phyloP scores from a whole-genome alignment of 2,113 vertebrate genomes.

The Oreochromis spilurus region DNA sequence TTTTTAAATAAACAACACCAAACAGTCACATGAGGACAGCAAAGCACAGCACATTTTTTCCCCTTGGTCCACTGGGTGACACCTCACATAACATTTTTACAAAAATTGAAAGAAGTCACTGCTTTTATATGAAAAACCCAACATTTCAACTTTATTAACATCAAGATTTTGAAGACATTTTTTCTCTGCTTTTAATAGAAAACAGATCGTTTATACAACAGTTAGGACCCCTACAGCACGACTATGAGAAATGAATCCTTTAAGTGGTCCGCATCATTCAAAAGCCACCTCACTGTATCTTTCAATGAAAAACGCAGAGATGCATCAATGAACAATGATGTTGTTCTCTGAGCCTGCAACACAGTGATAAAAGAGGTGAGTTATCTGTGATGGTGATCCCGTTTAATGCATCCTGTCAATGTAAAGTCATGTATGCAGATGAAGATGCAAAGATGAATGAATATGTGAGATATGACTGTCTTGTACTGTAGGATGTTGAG shows the following conservation, averaged over 20 bases:
- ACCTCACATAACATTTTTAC: background rate
- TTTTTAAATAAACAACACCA: background rate
- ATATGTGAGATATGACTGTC: slow-evolving; percentile 9
- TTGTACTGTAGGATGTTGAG: background rate
- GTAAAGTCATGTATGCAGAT: slow-evolving; percentile 67
- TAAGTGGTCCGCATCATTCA: slow-evolving; percentile 66
- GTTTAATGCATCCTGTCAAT: slow-evolving; percentile 56
- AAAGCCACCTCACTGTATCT: slow-evolving; percentile 60
- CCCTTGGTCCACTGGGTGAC: background rate
- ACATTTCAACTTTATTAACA: slow-evolving; percentile 98
- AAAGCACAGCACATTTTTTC: background rate
- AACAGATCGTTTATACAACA: slow-evolving; percentile 93
- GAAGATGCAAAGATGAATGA: slow-evolving; percentile 72
- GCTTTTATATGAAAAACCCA: slow-evolving; percentile 80
- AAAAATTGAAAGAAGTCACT: background rate
- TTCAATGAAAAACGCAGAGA: slow-evolving; percentile 68
- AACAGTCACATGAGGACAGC: background rate
- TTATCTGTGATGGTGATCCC: slow-evolving; percentile 61
- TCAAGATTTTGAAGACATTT: slow-evolving; percentile 78
- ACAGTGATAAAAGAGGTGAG: slow-evolving; percentile 68
- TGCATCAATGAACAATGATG: slow-evolving; percentile 76
- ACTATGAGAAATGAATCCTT: slow-evolving; percentile 75
- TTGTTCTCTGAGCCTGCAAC: slow-evolving; percentile 70
- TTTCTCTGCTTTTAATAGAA: slow-evolving; percentile 82
- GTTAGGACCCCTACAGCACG: slow-evolving; percentile 83